Conservation (phyloP, 2,888 invertebrate species). For the Agrypnus murinus region DNA sequence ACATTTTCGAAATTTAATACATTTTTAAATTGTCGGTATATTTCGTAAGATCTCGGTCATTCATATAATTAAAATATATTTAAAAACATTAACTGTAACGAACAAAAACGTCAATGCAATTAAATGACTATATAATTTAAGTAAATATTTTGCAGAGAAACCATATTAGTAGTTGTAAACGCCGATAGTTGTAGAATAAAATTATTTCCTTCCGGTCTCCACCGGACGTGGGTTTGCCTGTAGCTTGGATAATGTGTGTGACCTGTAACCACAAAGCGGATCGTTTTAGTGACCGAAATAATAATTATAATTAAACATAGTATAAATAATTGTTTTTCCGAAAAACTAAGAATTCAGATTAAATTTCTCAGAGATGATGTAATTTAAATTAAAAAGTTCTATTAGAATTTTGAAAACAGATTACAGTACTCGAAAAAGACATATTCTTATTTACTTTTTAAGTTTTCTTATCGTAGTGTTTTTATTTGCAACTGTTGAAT, state of each 20-base stretch:
- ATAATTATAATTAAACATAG: background rate
- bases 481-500: no score
- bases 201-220: conserved; percentile 6
- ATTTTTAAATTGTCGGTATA: background rate
- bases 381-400: no score
- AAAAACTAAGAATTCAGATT: no score
- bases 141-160: background rate
- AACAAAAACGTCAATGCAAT: background rate
- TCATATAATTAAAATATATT: background rate
- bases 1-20: background rate
- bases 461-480: no score
- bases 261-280: conserved; percentile 6
- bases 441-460: no score
- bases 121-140: no score
- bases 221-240: conserved; percentile 15
- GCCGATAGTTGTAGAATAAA: background rate
- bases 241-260: background rate
- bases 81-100: background rate
- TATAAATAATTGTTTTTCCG: no score
- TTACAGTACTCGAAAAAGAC: no score
- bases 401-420: no score
- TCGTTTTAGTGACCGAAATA: background rate
- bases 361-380: no score
- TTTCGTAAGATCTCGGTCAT: background rate
- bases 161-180: background rate